Conservation (phyloP, 2,888 invertebrate species). For the Synanthedon vespiformis region DNA sequence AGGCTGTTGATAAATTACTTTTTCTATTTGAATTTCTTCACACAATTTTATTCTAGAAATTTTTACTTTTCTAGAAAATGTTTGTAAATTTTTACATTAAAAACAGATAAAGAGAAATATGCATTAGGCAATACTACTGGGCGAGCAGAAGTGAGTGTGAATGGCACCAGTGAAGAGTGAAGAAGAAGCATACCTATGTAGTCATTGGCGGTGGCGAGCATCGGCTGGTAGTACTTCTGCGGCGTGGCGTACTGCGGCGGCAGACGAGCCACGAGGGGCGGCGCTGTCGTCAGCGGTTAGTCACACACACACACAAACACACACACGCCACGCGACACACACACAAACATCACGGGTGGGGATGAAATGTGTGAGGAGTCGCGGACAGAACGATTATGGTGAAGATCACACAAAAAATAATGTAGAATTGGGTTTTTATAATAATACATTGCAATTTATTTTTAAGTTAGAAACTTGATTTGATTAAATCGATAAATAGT, state of each 20-base stretch:
- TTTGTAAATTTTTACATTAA: too few species aligned
- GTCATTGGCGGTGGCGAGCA: constrained; percentile 52
- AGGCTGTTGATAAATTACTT: too few species aligned
- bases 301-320: constrained; percentile 18
- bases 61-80: too few species aligned
- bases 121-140: constrained; percentile 2
- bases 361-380: not conserved
- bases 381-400: too few species aligned
- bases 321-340: constrained; percentile 4
- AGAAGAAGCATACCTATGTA: constrained; percentile 38
- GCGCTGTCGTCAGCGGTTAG: constrained; percentile 26
- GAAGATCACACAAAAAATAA: too few species aligned
- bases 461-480: too few species aligned
- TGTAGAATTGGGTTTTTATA: too few species aligned
- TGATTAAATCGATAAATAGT: too few species aligned
- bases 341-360: constrained; percentile 1
- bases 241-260: constrained; percentile 36
- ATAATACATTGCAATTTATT: too few species aligned
- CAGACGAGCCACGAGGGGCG: constrained; percentile 26
- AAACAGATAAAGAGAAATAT: too few species aligned
- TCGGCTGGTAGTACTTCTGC: constrained; percentile 56
- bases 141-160: not conserved
- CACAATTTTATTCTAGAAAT: too few species aligned
- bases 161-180: not conserved
- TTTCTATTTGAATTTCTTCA: too few species aligned